phyloP scores from a whole-genome alignment of 2,797 vertebrate genomes.

The Micropoecilia bifurca region DNA sequence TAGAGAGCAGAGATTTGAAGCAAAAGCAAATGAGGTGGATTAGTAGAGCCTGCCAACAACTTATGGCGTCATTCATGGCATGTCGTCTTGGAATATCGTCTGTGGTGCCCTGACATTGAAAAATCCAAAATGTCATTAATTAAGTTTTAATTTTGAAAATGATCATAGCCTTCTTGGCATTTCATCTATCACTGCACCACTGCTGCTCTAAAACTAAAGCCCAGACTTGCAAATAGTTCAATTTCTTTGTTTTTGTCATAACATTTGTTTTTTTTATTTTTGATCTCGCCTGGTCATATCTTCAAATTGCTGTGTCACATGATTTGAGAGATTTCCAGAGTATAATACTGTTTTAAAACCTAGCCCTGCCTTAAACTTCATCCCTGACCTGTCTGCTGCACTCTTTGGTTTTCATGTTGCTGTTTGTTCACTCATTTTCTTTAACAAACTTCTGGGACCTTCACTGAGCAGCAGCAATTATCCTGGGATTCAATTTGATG shows the following conservation, averaged over 20 bases:
- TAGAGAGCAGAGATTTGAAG: background rate
- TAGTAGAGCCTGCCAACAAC: too few relatives aligned
- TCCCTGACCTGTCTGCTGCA: background rate
- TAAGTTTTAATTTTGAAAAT: background rate
- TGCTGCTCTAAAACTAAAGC: background rate
- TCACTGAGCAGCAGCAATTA: background rate
- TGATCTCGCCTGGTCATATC: background rate
- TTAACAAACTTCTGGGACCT: background rate
- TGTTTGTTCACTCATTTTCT: background rate
- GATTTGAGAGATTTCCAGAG: background rate
- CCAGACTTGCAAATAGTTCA: background rate
- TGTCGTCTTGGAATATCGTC: too few relatives aligned
- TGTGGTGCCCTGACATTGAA: too few relatives aligned
- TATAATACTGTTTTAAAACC: background rate
- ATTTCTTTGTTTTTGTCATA: background rate
- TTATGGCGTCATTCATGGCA: too few relatives aligned
- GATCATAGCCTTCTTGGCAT: background rate
- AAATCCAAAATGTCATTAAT: background rate
- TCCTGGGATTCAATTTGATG: background rate
- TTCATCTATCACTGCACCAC: background rate
- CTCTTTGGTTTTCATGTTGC: background rate
- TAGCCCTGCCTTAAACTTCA: background rate
- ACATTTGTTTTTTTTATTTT: background rate
- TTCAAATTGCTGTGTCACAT: background rate
- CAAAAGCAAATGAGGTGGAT: too few relatives aligned